Evolutionary conservation across 1,140 invertebrate species (phyloP).

Genomic region (Cotesia typhae): DNA sequence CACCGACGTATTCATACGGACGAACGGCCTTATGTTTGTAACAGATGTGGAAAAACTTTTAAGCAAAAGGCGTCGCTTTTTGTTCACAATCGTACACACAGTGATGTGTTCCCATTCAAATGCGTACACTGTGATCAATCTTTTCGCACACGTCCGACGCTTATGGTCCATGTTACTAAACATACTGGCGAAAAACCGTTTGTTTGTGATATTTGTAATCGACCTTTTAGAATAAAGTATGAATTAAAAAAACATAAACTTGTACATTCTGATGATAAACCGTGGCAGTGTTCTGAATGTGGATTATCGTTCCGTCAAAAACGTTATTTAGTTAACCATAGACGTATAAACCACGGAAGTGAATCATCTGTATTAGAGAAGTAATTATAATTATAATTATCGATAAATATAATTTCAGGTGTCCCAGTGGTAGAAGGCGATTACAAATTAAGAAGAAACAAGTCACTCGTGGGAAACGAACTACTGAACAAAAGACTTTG

Average conservation of each 20-base stretch:
- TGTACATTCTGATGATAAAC: constrained; percentile 66
- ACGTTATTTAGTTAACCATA: constrained; percentile 64
- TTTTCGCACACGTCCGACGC: constrained; percentile 69
- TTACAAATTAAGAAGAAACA: not conserved
- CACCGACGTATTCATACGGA: constrained; percentile 71
- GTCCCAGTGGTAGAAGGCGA: constrained; percentile 5
- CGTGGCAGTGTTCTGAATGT: constrained; percentile 62
- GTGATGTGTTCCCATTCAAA: constrained; percentile 67
- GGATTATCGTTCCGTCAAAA: constrained; percentile 62
- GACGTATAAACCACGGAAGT: constrained; percentile 59
- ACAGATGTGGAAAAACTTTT: constrained; percentile 69
- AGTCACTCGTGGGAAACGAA: not conserved
- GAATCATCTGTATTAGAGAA: constrained; percentile 35
- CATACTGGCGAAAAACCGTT: constrained; percentile 76
- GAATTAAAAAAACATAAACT: constrained; percentile 70
- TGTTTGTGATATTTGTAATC: constrained; percentile 71
- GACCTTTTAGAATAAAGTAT: constrained; percentile 68
- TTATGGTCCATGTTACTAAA: constrained; percentile 69
- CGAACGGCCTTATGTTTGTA: constrained; percentile 71
- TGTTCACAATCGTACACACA: constrained; percentile 68
- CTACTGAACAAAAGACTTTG: not conserved
- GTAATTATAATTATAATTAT: constrained; percentile 44
- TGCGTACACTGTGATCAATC: constrained; percentile 72
- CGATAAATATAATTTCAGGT: constrained; percentile 48
- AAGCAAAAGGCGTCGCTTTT: constrained; percentile 68